Percentiles rank a stretch among this genome's conserved stretches.
Evolutionary conservation across 2,888 invertebrate species (phyloP).

Genomic region (Cinara cedri): DNA sequence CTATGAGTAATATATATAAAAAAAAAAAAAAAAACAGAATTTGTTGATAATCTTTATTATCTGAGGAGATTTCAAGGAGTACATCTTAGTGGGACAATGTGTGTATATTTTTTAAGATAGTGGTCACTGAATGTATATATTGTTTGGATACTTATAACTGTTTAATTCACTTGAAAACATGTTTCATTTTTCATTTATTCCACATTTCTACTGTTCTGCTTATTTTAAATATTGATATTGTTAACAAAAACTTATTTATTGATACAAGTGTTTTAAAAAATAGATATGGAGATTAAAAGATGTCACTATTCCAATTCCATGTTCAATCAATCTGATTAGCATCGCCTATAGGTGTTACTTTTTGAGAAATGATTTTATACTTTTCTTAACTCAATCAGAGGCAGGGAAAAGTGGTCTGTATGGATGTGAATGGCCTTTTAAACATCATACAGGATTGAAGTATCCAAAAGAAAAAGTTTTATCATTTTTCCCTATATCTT

Average conservation of each 20-base stretch:
- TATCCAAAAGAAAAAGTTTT: slow-evolving; percentile 39
- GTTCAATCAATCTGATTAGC: slow-evolving; percentile 4
- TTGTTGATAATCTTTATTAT: too few species aligned
- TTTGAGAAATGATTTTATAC: slow-evolving; percentile 4
- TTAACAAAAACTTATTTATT: not conserved
- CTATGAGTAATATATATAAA: too few species aligned
- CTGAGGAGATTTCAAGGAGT: too few species aligned
- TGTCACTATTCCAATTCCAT: not conserved
- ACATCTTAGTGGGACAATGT: too few species aligned
- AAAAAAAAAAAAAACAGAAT: too few species aligned
- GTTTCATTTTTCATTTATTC: not conserved
- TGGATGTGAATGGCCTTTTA: slow-evolving; percentile 35
- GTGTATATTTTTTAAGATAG: too few species aligned
- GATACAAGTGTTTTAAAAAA: not conserved
- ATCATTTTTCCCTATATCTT: slow-evolving; percentile 30
- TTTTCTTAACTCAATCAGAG: slow-evolving; percentile 1
- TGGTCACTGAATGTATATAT: too few species aligned
- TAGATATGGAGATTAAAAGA: slow-evolving; percentile 42
- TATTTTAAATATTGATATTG: not conserved
- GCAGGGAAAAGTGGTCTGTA: slow-evolving; percentile 37
- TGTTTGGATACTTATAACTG: too few species aligned
- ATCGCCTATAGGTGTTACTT: slow-evolving; percentile 28
- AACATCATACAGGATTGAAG: slow-evolving; percentile 13
- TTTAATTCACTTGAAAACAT: not conserved
- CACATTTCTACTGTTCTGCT: not conserved